Evolutionary conservation across 1,140 invertebrate genomes (phyloP).

Genomic region (Parapsyche elsis): DNA sequence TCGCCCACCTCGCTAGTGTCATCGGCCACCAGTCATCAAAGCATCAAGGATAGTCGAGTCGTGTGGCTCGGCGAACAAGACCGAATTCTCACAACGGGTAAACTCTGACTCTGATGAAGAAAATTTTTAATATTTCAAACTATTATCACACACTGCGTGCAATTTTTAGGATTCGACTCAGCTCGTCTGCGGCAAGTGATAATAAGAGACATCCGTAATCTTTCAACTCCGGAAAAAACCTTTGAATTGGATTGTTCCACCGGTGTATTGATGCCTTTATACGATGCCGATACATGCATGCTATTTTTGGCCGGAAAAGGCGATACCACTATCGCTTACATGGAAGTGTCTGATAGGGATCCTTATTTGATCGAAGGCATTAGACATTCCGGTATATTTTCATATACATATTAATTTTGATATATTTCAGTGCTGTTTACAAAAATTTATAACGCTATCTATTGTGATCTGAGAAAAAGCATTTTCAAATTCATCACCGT

Average conservation of each 20-base stretch:
- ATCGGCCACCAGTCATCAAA: slow-evolving; percentile 81
- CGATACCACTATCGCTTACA: slow-evolving; percentile 86
- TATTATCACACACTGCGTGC: background rate
- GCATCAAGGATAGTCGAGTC: slow-evolving; percentile 89
- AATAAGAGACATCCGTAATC: slow-evolving; percentile 86
- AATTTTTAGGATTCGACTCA: slow-evolving; percentile 73
- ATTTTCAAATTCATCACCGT: too few relatives aligned
- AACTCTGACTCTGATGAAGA: background rate
- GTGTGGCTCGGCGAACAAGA: slow-evolving; percentile 89
- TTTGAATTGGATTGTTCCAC: slow-evolving; percentile 89
- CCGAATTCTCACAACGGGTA: slow-evolving; percentile 83
- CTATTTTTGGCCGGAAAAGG: slow-evolving; percentile 94
- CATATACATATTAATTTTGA: too few relatives aligned
- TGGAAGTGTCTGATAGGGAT: slow-evolving; percentile 87
- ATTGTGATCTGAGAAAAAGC: too few relatives aligned
- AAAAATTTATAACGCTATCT: too few relatives aligned
- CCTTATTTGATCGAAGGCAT: slow-evolving; percentile 87
- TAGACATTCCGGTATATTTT: slow-evolving; percentile 70
- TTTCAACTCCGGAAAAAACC: slow-evolving; percentile 81
- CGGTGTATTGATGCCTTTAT: slow-evolving; percentile 89
- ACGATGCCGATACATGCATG: slow-evolving; percentile 93
- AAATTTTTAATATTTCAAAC: too few relatives aligned
- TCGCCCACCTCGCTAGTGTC: slow-evolving; percentile 71
- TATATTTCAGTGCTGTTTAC: too few relatives aligned
- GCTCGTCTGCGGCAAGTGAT: slow-evolving; percentile 85